Conservation (phyloP, 2,888 invertebrate species). For the Eupithecia centaureata region DNA sequence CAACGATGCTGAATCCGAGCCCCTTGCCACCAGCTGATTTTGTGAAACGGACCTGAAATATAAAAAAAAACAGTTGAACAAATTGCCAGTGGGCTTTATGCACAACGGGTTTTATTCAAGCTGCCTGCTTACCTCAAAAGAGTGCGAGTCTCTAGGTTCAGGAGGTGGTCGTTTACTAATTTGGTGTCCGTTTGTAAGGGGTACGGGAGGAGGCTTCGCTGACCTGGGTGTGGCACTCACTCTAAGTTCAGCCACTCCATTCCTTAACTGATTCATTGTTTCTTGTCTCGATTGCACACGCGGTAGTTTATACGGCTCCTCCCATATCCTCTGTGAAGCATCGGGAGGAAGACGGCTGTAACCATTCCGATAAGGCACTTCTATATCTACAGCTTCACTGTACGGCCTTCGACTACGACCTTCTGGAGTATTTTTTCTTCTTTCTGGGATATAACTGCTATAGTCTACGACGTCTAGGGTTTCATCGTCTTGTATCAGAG, state of each 20-base stretch:
- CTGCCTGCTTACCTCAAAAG: conserved; percentile 67
- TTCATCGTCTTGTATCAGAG: conserved; percentile 72
- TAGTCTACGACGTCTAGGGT: conserved; percentile 74
- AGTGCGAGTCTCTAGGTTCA: conserved; percentile 74
- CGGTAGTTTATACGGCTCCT: conserved; percentile 76
- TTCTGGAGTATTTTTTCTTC: conserved; percentile 65
- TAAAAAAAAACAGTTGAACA: neutral
- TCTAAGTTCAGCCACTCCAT: conserved; percentile 73
- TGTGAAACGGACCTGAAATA: conserved; percentile 85
- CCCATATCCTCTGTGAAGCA: conserved; percentile 69
- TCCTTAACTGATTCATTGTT: conserved; percentile 70
- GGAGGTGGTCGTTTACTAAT: conserved; percentile 68
- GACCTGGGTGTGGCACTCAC: conserved; percentile 75
- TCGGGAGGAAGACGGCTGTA: conserved; percentile 67
- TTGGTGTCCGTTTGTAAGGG: conserved; percentile 55
- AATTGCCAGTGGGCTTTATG: neutral
- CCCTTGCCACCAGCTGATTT: conserved; percentile 94
- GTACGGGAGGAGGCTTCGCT: conserved; percentile 71
- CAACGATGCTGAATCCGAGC: conserved; percentile 95
- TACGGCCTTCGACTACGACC: conserved; percentile 71
- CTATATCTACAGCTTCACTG: conserved; percentile 77
- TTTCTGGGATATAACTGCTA: conserved; percentile 63
- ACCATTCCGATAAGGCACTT: conserved; percentile 72
- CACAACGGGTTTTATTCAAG: neutral
- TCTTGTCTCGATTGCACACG: conserved; percentile 73